Evolutionary conservation across 2,113 vertebrate species (phyloP), one percentile per base, ranked within the genome.

Genomic region (Hyla sarda): DNA sequence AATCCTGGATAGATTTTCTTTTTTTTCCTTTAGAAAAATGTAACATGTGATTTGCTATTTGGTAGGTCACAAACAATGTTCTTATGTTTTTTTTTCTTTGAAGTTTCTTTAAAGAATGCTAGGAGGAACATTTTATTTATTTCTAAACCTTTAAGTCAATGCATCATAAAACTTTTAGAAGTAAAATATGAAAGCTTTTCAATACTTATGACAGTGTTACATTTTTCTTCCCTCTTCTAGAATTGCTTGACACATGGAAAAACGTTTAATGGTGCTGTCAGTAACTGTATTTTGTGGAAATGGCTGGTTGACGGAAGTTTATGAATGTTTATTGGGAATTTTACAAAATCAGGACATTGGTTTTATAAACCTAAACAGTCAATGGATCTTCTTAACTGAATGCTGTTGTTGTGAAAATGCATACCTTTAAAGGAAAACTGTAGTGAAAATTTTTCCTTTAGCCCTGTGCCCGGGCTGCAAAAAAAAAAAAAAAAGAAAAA

Each of bases 1-100:
- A 85, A 77, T 84, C 21, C 71, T 34, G 34, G 48, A 32, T 30
- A 76, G 19, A 41, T 71, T 41, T 37, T 34, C n/a, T 28, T 50
- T 78, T 77, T 41, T 23, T 65, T 78, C 45, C 41, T 76, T 30
- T 41, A 73, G 32, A 41, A 45, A 73, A 73, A 56, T 21, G 28
- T 84, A 47, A 47, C 58, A 65, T 65, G 54, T 65, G 74, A 84
- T 84, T 84, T 76, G 30, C 50, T 74, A 62, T 60, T 52, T 76
- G 72, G 34, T 84, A 65, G 37, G 37, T 65, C 56, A 85, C 25
- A 82, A 67, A 85, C 25, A 82, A 48, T 82, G 80, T 71, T 82
- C 47, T 19, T 32, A 71, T 2, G 9, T 52, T 47, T 30, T 52
- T 47, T 30, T 82, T 82, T 47, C 47, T 54, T 72, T 45, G 19